Base-by-base conservation (phyloP, 2,888 invertebrate genomes). In the Chrysolina oricalcia region DNA sequence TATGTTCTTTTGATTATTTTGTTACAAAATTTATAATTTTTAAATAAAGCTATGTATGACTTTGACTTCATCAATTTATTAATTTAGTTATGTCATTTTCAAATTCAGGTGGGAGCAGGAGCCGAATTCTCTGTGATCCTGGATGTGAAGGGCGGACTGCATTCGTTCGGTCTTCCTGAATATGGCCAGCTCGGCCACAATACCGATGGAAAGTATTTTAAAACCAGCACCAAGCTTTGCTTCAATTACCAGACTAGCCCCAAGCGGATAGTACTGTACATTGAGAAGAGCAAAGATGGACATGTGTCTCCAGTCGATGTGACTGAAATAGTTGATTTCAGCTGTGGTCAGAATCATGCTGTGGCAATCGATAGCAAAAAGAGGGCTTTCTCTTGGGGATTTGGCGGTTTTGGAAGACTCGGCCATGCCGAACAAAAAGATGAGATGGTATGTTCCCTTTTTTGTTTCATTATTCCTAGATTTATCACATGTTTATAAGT, bases 391-490 rank as follows among this genome's bases (percentile, higher is more conserved):
- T 96, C 97, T 70, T 98, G 98, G 98, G 98, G 98, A 21, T 98
- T 97, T 88, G 98, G 97, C 13, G 98, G 98, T 0, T 96, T 98
- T 85, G 98, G 98, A 0, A 93, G 98, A 1, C 90, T 98, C 15
- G 98, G 98, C 0, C 98, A 98, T 90, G 95, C 97, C 9, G 97
- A 97, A 85, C 97, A 94, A 75, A 96, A 96, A 86, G 97, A 98
- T 88, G 98, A 98, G 89, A 91, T 95, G 89, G 95, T 97, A 56
- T 76, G 75, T 50, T 72, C 15, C 10, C 48, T 2, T 15, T n/a
- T 27, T 17, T n/a, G 9, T 13, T 23, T 59, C 0, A 68, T 59
- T 59, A 48, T 13, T 13, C n/a, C 23, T 11, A 21, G 15, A 53
- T 1, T 35, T 9, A 27, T 40, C 65, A 13, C 27, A 27, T 27